Percentiles rank a stretch among this genome's conserved stretches.
Conservation (phyloP, 2,113 vertebrate species). For the Carettochelys insculpta region DNA sequence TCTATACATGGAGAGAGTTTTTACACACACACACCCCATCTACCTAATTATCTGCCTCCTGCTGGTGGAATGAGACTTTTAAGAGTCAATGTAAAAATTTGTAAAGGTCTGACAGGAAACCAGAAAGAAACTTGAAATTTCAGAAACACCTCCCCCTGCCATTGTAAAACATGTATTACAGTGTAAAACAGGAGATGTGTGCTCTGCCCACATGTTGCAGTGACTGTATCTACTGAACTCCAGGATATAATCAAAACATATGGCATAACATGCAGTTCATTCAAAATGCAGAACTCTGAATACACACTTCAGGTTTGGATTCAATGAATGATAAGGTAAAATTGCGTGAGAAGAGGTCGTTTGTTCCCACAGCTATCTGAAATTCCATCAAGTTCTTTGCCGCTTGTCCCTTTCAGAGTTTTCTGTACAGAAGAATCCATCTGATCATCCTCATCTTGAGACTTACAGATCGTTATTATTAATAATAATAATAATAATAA, state of each 20-base stretch:
- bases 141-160: not conserved
- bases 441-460: not conserved
- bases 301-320: not conserved
- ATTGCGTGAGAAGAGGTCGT: fast-evolving
- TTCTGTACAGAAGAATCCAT: not conserved
- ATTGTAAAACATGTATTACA: not conserved
- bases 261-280: not conserved
- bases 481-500: too few species aligned
- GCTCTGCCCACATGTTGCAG: not conserved
- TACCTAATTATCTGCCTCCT: too few species aligned
- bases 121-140: not conserved
- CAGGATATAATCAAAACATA: not conserved
- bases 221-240: not conserved
- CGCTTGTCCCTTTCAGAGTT: not conserved
- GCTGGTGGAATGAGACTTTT: not conserved
- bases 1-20: too few species aligned
- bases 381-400: not conserved
- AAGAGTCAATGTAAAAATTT: not conserved
- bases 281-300: not conserved
- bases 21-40: too few species aligned
- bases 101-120: not conserved
- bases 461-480: not conserved
- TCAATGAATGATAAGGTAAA: not conserved
- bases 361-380: not conserved
- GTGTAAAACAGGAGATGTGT: not conserved